These are phyloP conservation scores for Leptonema lineaticorne DNA, from an alignment of 1,140 invertebrate genomes.

Conservation along the genomic window DNA sequence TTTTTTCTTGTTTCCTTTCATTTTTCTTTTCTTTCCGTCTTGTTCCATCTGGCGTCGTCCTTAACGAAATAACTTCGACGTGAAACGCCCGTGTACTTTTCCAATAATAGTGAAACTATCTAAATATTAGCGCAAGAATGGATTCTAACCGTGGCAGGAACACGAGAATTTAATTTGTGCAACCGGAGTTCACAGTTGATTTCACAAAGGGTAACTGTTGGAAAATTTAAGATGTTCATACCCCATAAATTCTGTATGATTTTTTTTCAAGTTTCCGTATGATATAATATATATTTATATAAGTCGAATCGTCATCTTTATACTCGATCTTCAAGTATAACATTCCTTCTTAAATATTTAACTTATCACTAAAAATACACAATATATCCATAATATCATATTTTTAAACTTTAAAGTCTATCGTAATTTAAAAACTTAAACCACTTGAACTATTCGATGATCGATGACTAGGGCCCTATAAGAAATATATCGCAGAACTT, in stretches of 20 bases:
- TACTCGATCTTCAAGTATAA: too few species aligned
- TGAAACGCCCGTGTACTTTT: neutral
- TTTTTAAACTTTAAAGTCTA: too few species aligned
- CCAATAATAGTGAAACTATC: constrained; percentile 18
- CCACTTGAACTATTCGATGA: too few species aligned
- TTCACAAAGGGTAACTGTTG: constrained; percentile 30
- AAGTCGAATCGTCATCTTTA: too few species aligned
- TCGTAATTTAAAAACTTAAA: too few species aligned
- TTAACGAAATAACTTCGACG: neutral
- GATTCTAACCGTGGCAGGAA: neutral
- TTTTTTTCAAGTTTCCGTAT: neutral
- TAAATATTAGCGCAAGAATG: constrained; percentile 13
- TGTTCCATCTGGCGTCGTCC: too few species aligned
- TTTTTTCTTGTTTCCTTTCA: too few species aligned
- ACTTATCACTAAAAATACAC: too few species aligned
- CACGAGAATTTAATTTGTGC: constrained; percentile 20
- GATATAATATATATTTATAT: neutral
- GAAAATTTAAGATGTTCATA: constrained; percentile 21
- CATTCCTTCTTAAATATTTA: too few species aligned
- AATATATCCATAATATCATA: too few species aligned
- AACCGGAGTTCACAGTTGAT: constrained; percentile 26
- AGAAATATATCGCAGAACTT: too few species aligned
- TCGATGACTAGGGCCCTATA: too few species aligned
- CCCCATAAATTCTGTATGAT: neutral
- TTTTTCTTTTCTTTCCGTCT: neutral